Base-by-base conservation (phyloP, 1,140 invertebrate species). In the Pomacea maculata region DNA sequence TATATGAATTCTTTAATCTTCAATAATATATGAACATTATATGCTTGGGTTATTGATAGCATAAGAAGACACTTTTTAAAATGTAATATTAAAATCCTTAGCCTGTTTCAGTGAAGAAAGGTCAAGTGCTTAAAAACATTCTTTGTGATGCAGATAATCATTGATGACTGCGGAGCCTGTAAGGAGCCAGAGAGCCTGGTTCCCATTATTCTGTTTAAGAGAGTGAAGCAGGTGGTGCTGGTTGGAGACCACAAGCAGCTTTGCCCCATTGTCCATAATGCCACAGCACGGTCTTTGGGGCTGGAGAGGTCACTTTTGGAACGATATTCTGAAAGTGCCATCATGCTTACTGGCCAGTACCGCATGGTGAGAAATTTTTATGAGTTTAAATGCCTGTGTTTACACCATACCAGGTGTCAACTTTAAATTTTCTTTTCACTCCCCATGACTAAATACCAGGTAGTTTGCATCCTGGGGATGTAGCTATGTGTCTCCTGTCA, bases 91-190 rank as follows among this genome's bases (percentile, higher is more conserved):
- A 45, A 45, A 45, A 45, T 45, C 34, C 1, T 45, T 45, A 45
- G 6, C 34, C 6, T 45, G 34, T 45, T 45, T 45, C 34, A 45
- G 34, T 45, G 34, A 45, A 45, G 6, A 45, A 45, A 45, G 34
- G 34, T 45, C 6, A 45, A 45, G 3, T 45, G 34, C 34, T 45
- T 45, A 45, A 45, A 45, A 45, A 6, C 34, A 45, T 45, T 45
- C 34, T 45, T 45, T 54, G 9, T 70, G 21, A 71, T 61, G 10
- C 85, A 91, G 90, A 80, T 90, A 55, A 89, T 91, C 52, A 87
- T 90, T 21, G 89, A 91, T 85, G 89, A 90, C 79, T 84, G 84
- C 81, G 86, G 87, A 21, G 85, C 88, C 84, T 88, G 88, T 80
- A 83, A 82, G 57, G 89, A 90, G 81, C 87, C 85, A 67, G 88